A percentile compares a stretch with the other conserved stretches of the same genome.
Evolutionary conservation across 2,113 vertebrate genomes (phyloP).

Genomic region (Rhinoptilus africanus): DNA sequence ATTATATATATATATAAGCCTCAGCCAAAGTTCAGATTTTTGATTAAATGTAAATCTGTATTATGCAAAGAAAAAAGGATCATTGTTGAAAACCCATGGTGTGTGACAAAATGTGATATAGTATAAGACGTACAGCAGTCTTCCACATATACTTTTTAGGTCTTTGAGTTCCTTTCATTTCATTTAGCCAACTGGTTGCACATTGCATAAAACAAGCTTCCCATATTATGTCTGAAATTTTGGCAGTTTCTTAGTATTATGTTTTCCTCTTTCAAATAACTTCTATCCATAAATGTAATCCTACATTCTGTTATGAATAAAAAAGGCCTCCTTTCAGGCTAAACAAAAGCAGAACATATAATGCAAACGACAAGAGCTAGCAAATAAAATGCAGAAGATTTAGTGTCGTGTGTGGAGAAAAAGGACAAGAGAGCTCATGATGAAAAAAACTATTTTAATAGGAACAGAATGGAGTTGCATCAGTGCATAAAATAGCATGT

Average conservation of each 20-base stretch:
- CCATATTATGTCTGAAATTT: not conserved
- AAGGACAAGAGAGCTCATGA: not conserved
- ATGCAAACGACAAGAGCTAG: not conserved
- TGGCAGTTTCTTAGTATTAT: not conserved
- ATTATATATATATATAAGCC: not conserved
- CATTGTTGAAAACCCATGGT: not conserved
- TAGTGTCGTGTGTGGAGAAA: not conserved
- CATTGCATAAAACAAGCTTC: not conserved
- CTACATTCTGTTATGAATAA: not conserved
- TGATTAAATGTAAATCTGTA: not conserved
- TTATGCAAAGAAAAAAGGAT: not conserved
- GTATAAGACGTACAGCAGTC: not conserved
- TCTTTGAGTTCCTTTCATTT: not conserved
- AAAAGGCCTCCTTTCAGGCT: not conserved
- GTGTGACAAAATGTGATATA: not conserved
- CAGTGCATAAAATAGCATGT: not conserved
- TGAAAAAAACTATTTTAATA: slow-evolving; percentile 21
- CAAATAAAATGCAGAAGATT: slow-evolving; percentile 40
- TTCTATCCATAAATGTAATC: not conserved
- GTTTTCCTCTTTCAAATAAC: not conserved
- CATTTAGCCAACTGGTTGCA: not conserved
- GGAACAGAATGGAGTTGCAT: slow-evolving; percentile 18
- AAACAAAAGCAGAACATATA: slow-evolving; percentile 21
- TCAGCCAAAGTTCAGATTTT: not conserved
- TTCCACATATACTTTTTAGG: not conserved